These are phyloP conservation scores for Heliconius aoede DNA, from an alignment of 2,888 invertebrate genomes.

Conservation along the genomic window DNA sequence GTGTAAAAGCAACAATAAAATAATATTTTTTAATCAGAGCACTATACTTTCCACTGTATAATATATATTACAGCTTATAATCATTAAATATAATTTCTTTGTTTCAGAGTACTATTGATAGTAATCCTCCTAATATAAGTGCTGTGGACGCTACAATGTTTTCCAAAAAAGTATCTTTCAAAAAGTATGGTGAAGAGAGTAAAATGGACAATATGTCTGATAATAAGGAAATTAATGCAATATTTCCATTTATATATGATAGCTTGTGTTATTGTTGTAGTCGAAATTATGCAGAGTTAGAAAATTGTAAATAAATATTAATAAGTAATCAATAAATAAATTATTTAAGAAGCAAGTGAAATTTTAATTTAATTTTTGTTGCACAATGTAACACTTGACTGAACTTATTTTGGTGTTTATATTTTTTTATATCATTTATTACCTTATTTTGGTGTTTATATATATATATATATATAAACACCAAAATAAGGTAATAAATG, in stretches of 20 bases:
- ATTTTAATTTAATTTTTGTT: background rate
- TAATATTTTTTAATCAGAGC: background rate
- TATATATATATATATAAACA: background rate
- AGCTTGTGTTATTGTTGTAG: conserved; percentile 73
- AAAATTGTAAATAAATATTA: conserved; percentile 18
- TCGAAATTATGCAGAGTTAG: conserved; percentile 64
- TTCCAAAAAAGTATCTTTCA: conserved; percentile 76
- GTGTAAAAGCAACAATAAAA: background rate
- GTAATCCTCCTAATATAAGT: conserved; percentile 68
- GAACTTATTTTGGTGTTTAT: no score
- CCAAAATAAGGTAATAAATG: no score
- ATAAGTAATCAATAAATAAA: background rate
- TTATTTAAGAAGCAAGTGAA: background rate
- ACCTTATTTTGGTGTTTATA: no score
- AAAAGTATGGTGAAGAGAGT: conserved; percentile 43
- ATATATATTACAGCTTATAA: background rate
- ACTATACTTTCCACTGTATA: background rate
- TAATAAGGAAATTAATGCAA: conserved; percentile 49
- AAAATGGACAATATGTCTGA: conserved; percentile 37
- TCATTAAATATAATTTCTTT: conserved; percentile 46
- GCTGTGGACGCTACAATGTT: conserved; percentile 85
- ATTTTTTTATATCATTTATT: no score
- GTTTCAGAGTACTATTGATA: conserved; percentile 80
- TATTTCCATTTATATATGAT: conserved; percentile 67
- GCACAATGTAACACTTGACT: background rate